Conservation (phyloP, 2,888 invertebrate genomes). For the Ophion obscuratus region DNA sequence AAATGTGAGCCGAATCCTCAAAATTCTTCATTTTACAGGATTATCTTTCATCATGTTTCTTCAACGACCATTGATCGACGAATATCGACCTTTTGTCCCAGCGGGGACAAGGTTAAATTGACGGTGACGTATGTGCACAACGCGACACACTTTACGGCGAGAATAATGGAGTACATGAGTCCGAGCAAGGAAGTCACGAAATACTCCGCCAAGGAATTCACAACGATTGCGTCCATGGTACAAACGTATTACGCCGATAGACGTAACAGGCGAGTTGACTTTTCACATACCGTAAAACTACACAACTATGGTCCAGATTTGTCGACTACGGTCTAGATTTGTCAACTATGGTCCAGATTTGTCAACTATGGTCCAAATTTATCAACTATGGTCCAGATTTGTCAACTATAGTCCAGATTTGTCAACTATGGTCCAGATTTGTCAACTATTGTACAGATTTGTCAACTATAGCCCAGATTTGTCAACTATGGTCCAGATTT, state of each 20-base stretch:
- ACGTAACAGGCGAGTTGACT: constrained; percentile 73
- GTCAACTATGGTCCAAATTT: too few species aligned
- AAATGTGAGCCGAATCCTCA: constrained; percentile 69
- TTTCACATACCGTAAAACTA: neutral
- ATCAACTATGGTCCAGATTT: too few species aligned
- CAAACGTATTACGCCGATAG: constrained; percentile 73
- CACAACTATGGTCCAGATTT: too few species aligned
- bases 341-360: too few species aligned
- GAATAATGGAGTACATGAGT: constrained; percentile 84
- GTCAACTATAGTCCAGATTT: too few species aligned
- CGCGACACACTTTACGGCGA: constrained; percentile 87
- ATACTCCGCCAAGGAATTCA: constrained; percentile 72
- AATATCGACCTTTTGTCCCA: constrained; percentile 66
- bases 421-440: too few species aligned
- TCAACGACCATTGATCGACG: constrained; percentile 21
- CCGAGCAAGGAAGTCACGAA: constrained; percentile 68
- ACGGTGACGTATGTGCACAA: constrained; percentile 84
- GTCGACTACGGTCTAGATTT: too few species aligned
- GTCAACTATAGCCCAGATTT: too few species aligned
- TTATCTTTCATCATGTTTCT: neutral
- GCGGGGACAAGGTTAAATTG: constrained; percentile 77
- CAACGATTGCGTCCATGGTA: constrained; percentile 71
- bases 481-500: too few species aligned
- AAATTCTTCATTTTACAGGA: neutral
- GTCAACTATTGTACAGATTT: too few species aligned